Conservation (phyloP, 2,888 invertebrate species). For the Diplolepis rosae region DNA sequence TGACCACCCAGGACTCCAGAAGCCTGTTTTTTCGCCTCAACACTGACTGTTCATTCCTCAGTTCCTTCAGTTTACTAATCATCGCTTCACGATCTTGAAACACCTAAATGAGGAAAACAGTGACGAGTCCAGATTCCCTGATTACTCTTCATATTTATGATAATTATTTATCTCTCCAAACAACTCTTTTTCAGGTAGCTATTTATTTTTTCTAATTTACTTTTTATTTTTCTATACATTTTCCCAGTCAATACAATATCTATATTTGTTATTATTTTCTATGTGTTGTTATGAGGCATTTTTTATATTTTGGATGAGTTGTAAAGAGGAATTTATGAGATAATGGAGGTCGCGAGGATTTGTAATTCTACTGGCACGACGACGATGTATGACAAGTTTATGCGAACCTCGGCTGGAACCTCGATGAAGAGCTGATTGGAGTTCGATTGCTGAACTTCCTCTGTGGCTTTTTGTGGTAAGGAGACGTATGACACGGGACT, state of each 20-base stretch:
- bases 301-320: background rate
- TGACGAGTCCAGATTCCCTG: background rate
- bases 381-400: constrained; percentile 54
- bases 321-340: constrained; percentile 33
- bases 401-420: constrained; percentile 58
- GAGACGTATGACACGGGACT: background rate
- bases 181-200: background rate
- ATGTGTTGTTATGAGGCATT: background rate
- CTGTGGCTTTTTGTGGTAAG: constrained; percentile 26
- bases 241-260: background rate
- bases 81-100: constrained; percentile 8
- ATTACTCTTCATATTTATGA: background rate
- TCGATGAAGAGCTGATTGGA: constrained; percentile 53
- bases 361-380: constrained; percentile 51
- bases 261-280: background rate
- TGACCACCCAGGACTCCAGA: constrained; percentile 26
- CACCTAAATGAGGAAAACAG: constrained; percentile 13
- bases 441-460: constrained; percentile 44
- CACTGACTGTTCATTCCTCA: background rate
- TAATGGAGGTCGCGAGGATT: constrained; percentile 54
- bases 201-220: background rate
- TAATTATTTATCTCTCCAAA: background rate
- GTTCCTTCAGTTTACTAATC: constrained; percentile 5
- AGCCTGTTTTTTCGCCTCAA: constrained; percentile 18
- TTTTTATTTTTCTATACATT: background rate